Conservation (phyloP, 2,888 invertebrate genomes). For the Coecobrya sp. region DNA sequence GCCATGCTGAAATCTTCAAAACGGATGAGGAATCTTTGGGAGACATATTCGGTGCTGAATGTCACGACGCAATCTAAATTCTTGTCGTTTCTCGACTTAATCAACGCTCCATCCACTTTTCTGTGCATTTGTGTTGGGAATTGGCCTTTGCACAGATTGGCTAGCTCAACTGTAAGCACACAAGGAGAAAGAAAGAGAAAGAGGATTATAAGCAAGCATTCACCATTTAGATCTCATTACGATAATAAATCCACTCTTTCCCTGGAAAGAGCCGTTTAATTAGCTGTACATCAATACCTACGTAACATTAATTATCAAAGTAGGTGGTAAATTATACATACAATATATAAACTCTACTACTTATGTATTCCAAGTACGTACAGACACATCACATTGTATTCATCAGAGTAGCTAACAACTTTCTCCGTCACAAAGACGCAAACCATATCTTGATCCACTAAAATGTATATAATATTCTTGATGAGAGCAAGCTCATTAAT, state of each 20-base stretch:
- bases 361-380: too few species aligned
- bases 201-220: neutral
- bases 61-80: slow-evolving; percentile 97
- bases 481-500: slow-evolving; percentile 25
- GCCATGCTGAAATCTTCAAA: slow-evolving; percentile 97
- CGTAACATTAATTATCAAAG: neutral
- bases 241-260: neutral
- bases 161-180: slow-evolving; percentile 91
- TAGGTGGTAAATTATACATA: too few species aligned
- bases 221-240: neutral
- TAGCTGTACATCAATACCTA: neutral
- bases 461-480: neutral
- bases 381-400: neutral
- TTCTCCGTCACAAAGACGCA: neutral
- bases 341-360: too few species aligned
- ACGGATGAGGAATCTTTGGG: slow-evolving; percentile 97
- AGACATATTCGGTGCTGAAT: slow-evolving; percentile 97
- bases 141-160: slow-evolving; percentile 95
- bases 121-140: slow-evolving; percentile 96
- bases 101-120: slow-evolving; percentile 96
- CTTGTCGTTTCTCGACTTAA: slow-evolving; percentile 96
- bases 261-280: neutral
- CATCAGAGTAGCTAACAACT: neutral
- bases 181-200: slow-evolving; percentile 13
- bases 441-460: too few species aligned